Conservation (phyloP, 2,888 invertebrate species). For the Temnothorax unifasciatus region DNA sequence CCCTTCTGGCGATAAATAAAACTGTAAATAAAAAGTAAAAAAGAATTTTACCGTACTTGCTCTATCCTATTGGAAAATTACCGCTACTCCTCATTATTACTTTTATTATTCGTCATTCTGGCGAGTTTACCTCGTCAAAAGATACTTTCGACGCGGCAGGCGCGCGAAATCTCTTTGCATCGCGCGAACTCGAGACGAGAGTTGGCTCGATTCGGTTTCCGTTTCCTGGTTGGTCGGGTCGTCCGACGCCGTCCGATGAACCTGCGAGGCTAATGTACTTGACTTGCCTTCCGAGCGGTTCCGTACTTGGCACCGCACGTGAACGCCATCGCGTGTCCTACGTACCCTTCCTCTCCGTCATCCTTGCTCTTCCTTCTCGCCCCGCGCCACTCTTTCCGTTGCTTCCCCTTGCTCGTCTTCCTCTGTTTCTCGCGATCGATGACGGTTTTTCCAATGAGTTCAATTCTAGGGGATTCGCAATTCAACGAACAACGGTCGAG, state of each 20-base stretch:
- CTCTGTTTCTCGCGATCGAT: constrained; percentile 67
- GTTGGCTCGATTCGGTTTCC: constrained; percentile 21
- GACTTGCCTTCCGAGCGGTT: constrained; percentile 74
- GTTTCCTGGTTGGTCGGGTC: constrained; percentile 60
- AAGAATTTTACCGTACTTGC: not conserved
- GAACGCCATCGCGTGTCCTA: constrained; percentile 84
- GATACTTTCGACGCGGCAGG: not conserved
- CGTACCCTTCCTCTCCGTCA: constrained; percentile 78
- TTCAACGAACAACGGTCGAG: not conserved
- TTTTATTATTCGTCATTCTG: not conserved
- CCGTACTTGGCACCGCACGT: constrained; percentile 81
- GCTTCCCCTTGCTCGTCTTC: not conserved
- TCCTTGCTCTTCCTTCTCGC: constrained; percentile 64
- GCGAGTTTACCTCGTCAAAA: not conserved
- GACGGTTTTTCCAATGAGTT: not conserved
- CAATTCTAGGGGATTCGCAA: not conserved
- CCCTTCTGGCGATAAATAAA: not conserved
- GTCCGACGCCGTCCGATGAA: constrained; percentile 81
- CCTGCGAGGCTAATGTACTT: constrained; percentile 84
- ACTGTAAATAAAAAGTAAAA: not conserved
- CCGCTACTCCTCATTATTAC: not conserved
- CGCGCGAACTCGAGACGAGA: constrained; percentile 10
- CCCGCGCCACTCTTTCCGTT: constrained; percentile 42
- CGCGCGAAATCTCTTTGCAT: not conserved
- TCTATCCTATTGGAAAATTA: not conserved